These are phyloP conservation scores for Prionchulus punctatus DNA, from an alignment of 2,888 invertebrate genomes.

Conservation along the genomic window DNA sequence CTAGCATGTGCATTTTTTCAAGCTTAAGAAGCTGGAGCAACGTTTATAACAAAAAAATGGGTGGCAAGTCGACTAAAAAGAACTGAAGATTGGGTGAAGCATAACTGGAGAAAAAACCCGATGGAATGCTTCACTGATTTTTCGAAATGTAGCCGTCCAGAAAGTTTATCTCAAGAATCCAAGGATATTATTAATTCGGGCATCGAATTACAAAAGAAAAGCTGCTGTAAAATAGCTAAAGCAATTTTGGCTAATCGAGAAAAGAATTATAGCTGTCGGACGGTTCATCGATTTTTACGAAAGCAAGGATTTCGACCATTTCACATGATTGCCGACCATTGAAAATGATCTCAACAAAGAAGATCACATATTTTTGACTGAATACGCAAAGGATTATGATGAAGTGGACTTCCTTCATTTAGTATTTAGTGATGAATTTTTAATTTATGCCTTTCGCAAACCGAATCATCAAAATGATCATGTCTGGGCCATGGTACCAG, in stretches of 20 bases:
- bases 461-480: constrained; percentile 1
- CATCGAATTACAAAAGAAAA: neutral
- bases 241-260: neutral
- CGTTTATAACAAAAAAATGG: no score
- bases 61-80: neutral
- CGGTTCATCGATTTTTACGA: neutral
- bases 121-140: neutral
- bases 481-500: neutral
- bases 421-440: neutral
- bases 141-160: neutral
- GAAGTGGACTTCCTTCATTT: neutral
- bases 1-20: no score
- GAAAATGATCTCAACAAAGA: neutral
- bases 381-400: neutral
- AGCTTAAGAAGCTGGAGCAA: no score
- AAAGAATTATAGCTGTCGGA: neutral
- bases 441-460: neutral
- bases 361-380: neutral
- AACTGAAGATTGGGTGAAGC: neutral
- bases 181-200: no score
- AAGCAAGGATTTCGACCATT: neutral
- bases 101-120: neutral
- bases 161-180: no score
- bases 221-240: neutral
- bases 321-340: neutral